Conservation (phyloP, 2,113 vertebrate genomes). For the Psephotus haematonotus region DNA sequence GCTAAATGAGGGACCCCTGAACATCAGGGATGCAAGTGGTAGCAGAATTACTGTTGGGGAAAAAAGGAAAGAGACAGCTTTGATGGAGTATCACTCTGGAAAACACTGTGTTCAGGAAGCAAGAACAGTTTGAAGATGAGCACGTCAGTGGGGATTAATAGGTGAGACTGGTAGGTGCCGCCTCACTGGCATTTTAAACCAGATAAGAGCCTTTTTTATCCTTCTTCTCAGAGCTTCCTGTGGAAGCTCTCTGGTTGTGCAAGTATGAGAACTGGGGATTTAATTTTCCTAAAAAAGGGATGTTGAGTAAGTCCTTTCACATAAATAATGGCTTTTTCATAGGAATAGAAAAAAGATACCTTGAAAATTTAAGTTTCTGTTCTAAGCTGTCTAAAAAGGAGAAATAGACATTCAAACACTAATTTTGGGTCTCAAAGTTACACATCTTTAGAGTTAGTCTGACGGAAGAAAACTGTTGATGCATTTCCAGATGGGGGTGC, state of each 20-base stretch:
- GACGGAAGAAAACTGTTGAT: background rate
- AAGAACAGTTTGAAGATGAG: background rate
- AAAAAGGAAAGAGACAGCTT: background rate
- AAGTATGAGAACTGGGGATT: background rate
- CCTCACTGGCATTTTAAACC: background rate
- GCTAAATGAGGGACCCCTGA: background rate
- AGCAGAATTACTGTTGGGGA: background rate
- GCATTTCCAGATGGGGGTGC: background rate
- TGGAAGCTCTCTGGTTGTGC: background rate
- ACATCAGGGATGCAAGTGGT: background rate
- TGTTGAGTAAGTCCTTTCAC: background rate
- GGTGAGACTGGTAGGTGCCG: background rate
- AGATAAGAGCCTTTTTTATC: background rate
- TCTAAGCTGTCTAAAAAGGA: background rate
- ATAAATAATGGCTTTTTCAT: background rate
- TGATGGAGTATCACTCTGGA: background rate
- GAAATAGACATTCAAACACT: background rate
- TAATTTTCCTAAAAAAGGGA: background rate
- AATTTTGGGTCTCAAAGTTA: background rate
- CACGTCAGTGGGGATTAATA: background rate
- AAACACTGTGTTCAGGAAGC: background rate
- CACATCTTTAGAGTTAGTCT: background rate
- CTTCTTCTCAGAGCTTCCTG: background rate
- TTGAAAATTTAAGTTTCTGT: background rate
- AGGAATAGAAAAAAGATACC: background rate